A percentile compares a stretch with the other conserved stretches of the same genome.
Evolutionary conservation across 2,888 invertebrate species (phyloP).

Genomic region (Cerceris rybyensis): DNA sequence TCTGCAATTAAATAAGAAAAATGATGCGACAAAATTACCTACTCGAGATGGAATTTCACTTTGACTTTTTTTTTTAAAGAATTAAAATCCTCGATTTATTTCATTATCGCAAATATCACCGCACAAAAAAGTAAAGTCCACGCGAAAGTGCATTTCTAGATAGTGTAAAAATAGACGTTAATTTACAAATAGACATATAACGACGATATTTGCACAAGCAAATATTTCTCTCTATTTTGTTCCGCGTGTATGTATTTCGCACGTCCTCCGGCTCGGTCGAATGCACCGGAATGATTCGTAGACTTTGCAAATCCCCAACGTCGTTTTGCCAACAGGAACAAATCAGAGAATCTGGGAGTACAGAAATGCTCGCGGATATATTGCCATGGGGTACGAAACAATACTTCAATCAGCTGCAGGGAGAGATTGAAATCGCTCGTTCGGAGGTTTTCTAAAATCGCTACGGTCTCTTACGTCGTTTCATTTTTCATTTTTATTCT

Average conservation of each 20-base stretch:
- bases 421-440: constrained; percentile 8
- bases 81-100: too few species aligned
- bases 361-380: neutral
- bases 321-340: constrained; percentile 5
- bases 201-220: neutral
- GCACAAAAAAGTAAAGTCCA: too few species aligned
- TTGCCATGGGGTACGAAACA: neutral
- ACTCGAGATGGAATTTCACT: too few species aligned
- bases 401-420: constrained; percentile 5
- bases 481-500: neutral
- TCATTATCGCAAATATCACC: too few species aligned
- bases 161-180: neutral
- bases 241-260: neutral
- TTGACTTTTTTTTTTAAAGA: too few species aligned
- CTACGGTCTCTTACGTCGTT: neutral
- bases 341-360: neutral
- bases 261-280: neutral
- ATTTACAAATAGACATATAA: neutral
- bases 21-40: too few species aligned
- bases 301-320: constrained; percentile 4
- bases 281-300: neutral
- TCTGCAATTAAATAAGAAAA: too few species aligned
- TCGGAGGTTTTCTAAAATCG: constrained; percentile 8
- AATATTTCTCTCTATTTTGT: neutral
- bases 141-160: neutral